Conservation (phyloP, 2,888 invertebrate species). For the Dysmachus trigonus region DNA sequence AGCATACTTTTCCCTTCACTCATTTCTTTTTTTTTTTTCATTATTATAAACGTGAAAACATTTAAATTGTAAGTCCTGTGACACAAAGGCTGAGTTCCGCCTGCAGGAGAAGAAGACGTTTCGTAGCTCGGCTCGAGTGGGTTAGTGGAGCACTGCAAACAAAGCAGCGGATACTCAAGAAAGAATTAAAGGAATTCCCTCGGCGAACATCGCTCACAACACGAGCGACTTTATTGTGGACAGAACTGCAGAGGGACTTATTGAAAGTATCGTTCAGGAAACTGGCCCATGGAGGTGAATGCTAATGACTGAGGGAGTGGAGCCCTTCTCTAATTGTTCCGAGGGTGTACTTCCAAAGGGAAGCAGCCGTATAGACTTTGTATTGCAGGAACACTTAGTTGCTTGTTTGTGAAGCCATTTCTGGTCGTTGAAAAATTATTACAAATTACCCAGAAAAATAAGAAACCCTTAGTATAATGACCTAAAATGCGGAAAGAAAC, state of each 20-base stretch:
- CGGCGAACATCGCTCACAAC: background rate
- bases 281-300: background rate
- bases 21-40: background rate
- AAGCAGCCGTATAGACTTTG: background rate
- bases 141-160: conserved; percentile 31
- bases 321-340: background rate
- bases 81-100: background rate
- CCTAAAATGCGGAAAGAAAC: background rate
- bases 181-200: conserved; percentile 24
- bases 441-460: background rate
- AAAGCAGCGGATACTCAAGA: conserved; percentile 20
- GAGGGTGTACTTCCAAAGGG: background rate
- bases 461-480: background rate
- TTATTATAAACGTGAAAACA: conserved; percentile 8
- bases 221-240: background rate
- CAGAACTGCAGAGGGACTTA: background rate
- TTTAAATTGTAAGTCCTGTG: conserved; percentile 23
- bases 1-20: background rate
- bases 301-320: background rate
- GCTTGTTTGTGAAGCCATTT: background rate
- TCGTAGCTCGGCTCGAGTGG: conserved; percentile 10
- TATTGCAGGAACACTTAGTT: background rate
- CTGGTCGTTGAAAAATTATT: background rate
- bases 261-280: background rate
- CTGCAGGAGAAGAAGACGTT: background rate